phyloP scores from a whole-genome alignment of 2,113 vertebrate genomes.

The Furnarius figulus region DNA sequence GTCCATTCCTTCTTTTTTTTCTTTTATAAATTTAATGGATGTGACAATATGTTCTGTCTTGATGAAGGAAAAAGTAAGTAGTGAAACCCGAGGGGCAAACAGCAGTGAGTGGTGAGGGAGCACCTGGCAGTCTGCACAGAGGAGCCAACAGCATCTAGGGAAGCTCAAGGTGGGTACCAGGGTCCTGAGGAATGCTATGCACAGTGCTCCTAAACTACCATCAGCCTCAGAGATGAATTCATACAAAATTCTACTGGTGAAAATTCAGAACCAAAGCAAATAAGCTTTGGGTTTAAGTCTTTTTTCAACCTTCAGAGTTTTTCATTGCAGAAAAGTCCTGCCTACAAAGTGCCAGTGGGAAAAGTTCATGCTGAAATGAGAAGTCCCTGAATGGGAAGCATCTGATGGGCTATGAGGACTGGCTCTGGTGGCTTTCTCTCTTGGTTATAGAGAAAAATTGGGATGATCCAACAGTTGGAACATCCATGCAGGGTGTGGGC shows the following conservation, averaged over 20 bases:
- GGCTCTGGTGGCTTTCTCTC: background rate
- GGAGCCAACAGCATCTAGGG: background rate
- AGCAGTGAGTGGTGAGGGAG: background rate
- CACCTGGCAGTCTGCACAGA: background rate
- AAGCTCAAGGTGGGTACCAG: background rate
- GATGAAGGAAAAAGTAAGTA: background rate
- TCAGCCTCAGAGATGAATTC: background rate
- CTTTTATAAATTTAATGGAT: background rate
- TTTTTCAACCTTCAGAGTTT: background rate
- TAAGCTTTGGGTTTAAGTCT: rapidly evolving
- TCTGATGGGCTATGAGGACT: background rate
- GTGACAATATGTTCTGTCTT: background rate
- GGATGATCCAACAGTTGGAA: background rate
- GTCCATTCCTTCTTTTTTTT: background rate
- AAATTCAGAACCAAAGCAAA: background rate
- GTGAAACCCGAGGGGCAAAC: background rate
- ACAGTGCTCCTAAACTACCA: background rate
- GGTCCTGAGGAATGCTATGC: background rate
- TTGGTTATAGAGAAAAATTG: background rate
- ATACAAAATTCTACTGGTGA: background rate
- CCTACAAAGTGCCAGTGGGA: background rate
- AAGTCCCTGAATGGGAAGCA: background rate
- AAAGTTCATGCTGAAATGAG: background rate
- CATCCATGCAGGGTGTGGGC: background rate
- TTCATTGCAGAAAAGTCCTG: background rate